Evolutionary conservation across 2,888 invertebrate genomes (phyloP).

Genomic region (Hypena proboscidalis): DNA sequence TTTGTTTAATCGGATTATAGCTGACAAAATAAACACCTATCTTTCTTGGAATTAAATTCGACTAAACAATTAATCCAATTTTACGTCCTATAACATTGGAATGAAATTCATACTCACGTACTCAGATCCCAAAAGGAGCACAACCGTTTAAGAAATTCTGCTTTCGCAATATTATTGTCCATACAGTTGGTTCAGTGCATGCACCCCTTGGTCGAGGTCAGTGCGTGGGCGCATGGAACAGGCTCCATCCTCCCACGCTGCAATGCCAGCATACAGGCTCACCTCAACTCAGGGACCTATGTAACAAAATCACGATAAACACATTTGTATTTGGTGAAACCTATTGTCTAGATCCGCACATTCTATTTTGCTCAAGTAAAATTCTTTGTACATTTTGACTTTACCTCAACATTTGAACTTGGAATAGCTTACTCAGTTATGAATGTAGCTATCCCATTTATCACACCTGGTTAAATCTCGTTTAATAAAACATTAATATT

Average conservation of each 20-base stretch:
- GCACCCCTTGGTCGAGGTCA: constrained; percentile 68
- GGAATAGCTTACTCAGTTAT: not conserved
- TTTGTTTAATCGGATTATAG: no score
- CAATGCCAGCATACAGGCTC: constrained; percentile 57
- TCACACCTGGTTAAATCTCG: constrained; percentile 18
- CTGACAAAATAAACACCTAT: not conserved
- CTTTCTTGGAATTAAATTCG: no score
- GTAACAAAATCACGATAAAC: constrained; percentile 43
- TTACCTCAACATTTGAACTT: not conserved
- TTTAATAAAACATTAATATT: constrained; percentile 38
- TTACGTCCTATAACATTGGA: no score
- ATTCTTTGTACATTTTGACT: constrained; percentile 11
- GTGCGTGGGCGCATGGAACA: constrained; percentile 71
- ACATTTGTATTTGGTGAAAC: constrained; percentile 39
- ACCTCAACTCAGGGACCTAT: constrained; percentile 59
- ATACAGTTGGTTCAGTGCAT: constrained; percentile 47
- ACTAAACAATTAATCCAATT: no score
- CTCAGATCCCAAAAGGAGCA: no score
- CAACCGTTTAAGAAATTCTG: not conserved
- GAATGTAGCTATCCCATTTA: constrained; percentile 14
- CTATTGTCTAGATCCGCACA: constrained; percentile 41
- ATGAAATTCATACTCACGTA: no score
- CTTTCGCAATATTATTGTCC: constrained; percentile 44
- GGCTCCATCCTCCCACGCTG: constrained; percentile 72
- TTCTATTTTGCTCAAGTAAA: constrained; percentile 24